These are phyloP conservation scores for Ganaspis brasiliensis DNA, from an alignment of 2,888 invertebrate genomes.

Conservation along the genomic window DNA sequence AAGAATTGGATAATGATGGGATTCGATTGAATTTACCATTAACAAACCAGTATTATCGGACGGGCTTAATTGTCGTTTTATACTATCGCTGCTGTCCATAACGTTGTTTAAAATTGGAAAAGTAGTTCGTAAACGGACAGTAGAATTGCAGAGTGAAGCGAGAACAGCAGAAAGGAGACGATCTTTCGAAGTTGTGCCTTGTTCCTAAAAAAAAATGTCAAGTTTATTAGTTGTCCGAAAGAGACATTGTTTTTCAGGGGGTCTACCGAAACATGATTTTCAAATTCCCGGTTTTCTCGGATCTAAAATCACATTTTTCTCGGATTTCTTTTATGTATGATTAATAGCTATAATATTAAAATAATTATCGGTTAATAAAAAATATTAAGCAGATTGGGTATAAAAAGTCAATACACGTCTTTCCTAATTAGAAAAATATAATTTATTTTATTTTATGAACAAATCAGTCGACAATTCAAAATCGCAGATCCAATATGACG, in stretches of 20 bases:
- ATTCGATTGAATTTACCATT: conserved; percentile 86
- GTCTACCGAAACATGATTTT: too few relatives aligned
- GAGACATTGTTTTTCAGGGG: neutral
- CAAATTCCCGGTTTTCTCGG: too few relatives aligned
- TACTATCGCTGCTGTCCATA: conserved; percentile 80
- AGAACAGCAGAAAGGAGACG: conserved; percentile 90
- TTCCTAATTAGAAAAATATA: too few relatives aligned
- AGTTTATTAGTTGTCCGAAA: neutral
- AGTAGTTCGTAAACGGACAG: conserved; percentile 87
- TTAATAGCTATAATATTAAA: too few relatives aligned
- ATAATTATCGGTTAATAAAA: too few relatives aligned
- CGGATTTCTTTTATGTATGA: too few relatives aligned
- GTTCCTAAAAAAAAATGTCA: conserved; percentile 74
- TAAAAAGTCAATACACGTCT: too few relatives aligned
- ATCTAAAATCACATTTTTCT: too few relatives aligned
- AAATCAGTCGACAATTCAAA: too few relatives aligned
- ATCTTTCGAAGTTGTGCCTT: conserved; percentile 81
- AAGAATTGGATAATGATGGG: conserved; percentile 88
- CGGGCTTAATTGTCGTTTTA: conserved; percentile 84
- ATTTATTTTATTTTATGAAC: too few relatives aligned
- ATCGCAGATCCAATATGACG: too few relatives aligned
- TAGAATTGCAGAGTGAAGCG: conserved; percentile 91
- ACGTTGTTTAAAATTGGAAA: conserved; percentile 86
- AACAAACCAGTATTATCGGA: conserved; percentile 87
- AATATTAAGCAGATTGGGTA: too few relatives aligned